Percentiles rank a stretch among this genome's conserved stretches.
These are phyloP conservation scores for Eutolmus rufibarbis DNA, from an alignment of 2,888 invertebrate species.

Conservation along the genomic window DNA sequence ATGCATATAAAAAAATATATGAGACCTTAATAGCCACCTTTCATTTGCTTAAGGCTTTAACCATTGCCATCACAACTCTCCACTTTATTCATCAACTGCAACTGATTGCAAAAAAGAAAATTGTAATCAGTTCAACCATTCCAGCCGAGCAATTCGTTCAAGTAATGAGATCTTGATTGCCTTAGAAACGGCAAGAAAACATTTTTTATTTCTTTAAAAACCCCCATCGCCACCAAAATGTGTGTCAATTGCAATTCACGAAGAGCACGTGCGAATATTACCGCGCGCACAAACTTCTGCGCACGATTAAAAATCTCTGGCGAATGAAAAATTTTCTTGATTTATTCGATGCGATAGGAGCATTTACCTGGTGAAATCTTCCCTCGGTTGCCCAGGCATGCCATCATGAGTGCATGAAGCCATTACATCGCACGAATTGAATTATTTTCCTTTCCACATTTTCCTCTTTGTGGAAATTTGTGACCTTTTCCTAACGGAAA, in stretches of 20 bases:
- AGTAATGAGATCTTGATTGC: neutral
- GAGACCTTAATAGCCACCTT: neutral
- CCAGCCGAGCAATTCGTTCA: neutral
- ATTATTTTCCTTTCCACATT: conserved; percentile 24
- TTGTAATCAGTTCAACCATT: neutral
- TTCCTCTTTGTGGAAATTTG: conserved; percentile 8
- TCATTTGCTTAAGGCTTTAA: neutral
- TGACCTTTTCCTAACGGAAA: conserved; percentile 27
- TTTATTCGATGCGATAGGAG: neutral
- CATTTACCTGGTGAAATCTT: neutral
- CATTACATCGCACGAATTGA: conserved; percentile 13
- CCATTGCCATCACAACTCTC: neutral
- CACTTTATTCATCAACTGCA: neutral
- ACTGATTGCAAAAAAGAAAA: neutral
- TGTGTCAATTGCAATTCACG: neutral
- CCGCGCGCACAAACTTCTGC: neutral
- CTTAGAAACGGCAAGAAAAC: neutral
- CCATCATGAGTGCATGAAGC: neutral
- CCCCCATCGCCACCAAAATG: neutral
- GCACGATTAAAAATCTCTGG: conserved; percentile 14
- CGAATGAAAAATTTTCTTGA: conserved; percentile 16
- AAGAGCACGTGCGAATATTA: neutral
- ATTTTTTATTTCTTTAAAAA: neutral
- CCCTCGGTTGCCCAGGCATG: neutral
- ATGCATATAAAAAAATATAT: neutral